Conservation (phyloP, 2,797 vertebrate species). For the Alauda arvensis region DNA sequence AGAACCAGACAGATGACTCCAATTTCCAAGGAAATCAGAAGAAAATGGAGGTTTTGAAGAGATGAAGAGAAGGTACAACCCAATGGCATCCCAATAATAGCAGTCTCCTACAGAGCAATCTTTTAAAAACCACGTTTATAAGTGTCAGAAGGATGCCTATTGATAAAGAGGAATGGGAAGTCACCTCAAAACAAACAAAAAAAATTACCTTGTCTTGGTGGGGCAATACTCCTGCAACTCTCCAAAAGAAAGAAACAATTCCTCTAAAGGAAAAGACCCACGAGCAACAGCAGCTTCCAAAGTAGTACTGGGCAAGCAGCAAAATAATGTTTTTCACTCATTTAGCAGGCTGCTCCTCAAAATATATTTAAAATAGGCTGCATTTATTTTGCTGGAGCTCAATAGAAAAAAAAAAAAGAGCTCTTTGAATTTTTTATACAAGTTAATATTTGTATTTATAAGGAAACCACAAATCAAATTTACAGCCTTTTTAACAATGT, state of each 20-base stretch:
- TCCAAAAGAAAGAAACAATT: background rate
- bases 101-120: background rate
- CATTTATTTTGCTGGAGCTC: background rate
- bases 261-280: background rate
- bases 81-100: background rate
- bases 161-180: background rate
- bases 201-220: background rate
- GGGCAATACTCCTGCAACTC: background rate
- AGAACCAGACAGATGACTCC: background rate
- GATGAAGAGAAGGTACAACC: background rate
- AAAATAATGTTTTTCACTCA: background rate
- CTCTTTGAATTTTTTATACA: background rate
- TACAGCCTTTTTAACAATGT: background rate
- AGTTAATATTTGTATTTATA: background rate
- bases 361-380: background rate
- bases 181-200: background rate
- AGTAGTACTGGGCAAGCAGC: background rate
- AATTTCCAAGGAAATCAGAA: background rate
- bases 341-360: background rate
- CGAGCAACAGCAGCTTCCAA: background rate
- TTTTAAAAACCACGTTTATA: background rate
- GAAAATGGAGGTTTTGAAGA: background rate
- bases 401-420: background rate
- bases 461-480: background rate
- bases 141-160: background rate